Base-by-base conservation (phyloP, 1,140 invertebrate species). In the Drosophila parabipectinata region DNA sequence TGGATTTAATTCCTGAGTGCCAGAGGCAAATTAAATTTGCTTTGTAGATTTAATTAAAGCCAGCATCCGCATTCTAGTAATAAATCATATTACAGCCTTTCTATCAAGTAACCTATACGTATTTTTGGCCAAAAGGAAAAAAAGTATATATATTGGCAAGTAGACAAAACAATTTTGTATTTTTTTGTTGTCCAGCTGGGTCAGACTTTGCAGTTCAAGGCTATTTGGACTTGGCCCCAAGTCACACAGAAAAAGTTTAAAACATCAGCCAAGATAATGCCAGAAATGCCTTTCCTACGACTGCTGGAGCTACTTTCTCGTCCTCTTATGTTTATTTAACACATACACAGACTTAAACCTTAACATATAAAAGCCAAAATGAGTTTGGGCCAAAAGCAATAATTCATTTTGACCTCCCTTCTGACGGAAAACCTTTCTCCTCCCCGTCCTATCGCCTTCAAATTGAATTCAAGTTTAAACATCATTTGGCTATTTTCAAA, bases 161-260 rank as follows among this genome's bases (percentile, higher is more conserved):
- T 34, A 67, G 45, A 44, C 9, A 41, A 53, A 72, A 61, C 32
- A 63, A 64, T 41, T 14, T 41, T 5, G n/a, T 8, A 18, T 44
- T 44, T 44, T 55, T 78, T 72, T 83, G 67, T 69, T 74, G 61
- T 73, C 81, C 64, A 74, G 83, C 83, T 82, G 79, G 80, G 71
- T 87, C 82, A 85, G 87, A 82, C 78, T 82, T 66, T 72, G 78
- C 83, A 82, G 66, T 87, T 85, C 82, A 82, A 88, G 82, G 83
- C 69, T 87, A 67, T 55, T 56, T 32, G 32, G 9, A 37, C 39
- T 55, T 52, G 8, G 60, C 71, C 59, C 34, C 28, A 62, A 74
- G 52, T 41, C 69, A 56, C 37, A 55, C 32, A 12, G 8, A 57
- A 74, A 64, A 71, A 71, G 59, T 74, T 74, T 32, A 64, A 74